phyloP scores from a whole-genome alignment of 2,113 vertebrate genomes.

The Datnioides undecimradiatus region DNA sequence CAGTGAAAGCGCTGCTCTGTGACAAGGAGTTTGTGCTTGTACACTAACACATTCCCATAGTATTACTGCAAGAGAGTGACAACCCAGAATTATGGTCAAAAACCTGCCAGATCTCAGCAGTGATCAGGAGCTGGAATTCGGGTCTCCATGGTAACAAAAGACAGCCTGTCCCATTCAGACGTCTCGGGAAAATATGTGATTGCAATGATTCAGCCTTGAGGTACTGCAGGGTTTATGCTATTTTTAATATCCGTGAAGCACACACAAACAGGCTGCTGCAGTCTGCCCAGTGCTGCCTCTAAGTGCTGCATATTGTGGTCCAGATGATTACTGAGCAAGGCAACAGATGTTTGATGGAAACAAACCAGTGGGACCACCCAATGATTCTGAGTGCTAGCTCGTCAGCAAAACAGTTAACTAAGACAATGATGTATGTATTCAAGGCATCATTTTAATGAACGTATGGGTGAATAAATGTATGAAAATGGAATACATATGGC shows the following conservation, averaged over 20 bases:
- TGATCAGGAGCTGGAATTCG: slow-evolving; percentile 23
- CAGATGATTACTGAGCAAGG: slow-evolving; percentile 33
- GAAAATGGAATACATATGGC: no score
- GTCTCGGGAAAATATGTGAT: slow-evolving; percentile 16
- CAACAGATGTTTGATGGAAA: slow-evolving; percentile 42
- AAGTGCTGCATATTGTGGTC: slow-evolving; percentile 24
- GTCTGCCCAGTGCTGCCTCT: slow-evolving; percentile 1
- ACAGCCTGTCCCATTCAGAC: slow-evolving; percentile 30
- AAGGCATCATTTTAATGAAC: no score
- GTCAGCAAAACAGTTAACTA: background rate
- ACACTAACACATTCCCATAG: slow-evolving; percentile 30
- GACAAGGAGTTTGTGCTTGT: slow-evolving; percentile 9
- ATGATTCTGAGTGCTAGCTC: background rate
- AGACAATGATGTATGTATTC: no score
- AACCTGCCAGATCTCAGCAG: slow-evolving; percentile 39
- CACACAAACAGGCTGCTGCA: slow-evolving; percentile 15
- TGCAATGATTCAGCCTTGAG: slow-evolving; percentile 46
- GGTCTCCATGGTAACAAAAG: slow-evolving; percentile 65
- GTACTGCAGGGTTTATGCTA: slow-evolving; percentile 7
- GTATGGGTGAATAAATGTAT: no score
- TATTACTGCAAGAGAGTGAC: slow-evolving; percentile 52
- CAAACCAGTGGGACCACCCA: slow-evolving; percentile 34
- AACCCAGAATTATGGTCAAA: slow-evolving; percentile 63
- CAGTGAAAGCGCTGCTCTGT: slow-evolving; percentile 35
- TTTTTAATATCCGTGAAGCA: slow-evolving; percentile 23